Evolutionary conservation across 2,113 vertebrate species (phyloP).

Genomic region (Percina caprodes): DNA sequence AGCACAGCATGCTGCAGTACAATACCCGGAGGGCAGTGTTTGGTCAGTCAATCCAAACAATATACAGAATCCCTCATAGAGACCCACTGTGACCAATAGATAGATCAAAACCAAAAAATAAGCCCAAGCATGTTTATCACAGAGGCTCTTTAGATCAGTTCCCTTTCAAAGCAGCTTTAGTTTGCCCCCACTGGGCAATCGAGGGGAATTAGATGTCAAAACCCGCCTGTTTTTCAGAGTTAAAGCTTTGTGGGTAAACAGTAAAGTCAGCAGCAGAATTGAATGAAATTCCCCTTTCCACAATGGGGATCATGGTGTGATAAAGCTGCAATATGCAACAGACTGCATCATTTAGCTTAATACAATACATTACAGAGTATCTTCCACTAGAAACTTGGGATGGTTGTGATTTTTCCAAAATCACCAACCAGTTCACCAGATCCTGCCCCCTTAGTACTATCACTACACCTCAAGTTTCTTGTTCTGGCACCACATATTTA

Average conservation of each 20-base stretch:
- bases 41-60: constrained; percentile 59
- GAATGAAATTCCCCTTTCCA: constrained; percentile 39
- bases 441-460: background rate
- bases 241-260: constrained; percentile 71
- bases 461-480: background rate
- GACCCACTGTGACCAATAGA: constrained; percentile 62
- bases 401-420: background rate
- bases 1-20: constrained; percentile 28
- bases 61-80: constrained; percentile 50
- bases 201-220: constrained; percentile 76
- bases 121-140: constrained; percentile 65
- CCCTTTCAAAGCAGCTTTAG: constrained; percentile 80
- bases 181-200: constrained; percentile 65
- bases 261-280: constrained; percentile 54
- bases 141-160: constrained; percentile 68
- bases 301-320: constrained; percentile 74
- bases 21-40: constrained; percentile 54
- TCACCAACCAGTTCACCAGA: background rate
- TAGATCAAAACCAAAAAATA: constrained; percentile 72
- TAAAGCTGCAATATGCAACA: constrained; percentile 48
- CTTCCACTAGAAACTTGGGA: background rate
- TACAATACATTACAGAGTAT: too few species aligned
- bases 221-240: constrained; percentile 58
- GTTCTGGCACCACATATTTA: background rate
- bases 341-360: too few species aligned